Evolutionary conservation across 2,797 vertebrate genomes (phyloP).

Genomic region (Callimico goeldii): DNA sequence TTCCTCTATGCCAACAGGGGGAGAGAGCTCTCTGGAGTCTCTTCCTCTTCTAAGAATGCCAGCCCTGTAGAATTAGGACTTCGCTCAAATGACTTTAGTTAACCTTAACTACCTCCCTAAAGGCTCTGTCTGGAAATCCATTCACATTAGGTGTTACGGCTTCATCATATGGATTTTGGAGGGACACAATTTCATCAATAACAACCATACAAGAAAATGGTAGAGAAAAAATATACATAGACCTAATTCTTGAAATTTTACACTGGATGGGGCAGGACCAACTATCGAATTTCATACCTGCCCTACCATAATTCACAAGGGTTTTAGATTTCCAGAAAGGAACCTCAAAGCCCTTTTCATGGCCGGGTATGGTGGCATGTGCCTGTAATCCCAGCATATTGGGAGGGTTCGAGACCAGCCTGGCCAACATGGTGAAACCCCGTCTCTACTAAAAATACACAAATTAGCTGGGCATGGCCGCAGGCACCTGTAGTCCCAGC

Average conservation of each 20-base stretch:
- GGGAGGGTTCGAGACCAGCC: no score
- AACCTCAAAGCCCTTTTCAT: no score
- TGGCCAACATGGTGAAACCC: no score
- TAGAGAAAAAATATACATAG: neutral
- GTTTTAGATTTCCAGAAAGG: no score
- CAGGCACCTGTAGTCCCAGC: no score
- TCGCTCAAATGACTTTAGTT: neutral
- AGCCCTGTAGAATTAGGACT: neutral
- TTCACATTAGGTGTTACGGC: neutral
- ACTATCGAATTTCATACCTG: no score
- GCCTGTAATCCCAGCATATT: no score
- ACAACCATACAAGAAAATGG: neutral
- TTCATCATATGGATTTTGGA: neutral
- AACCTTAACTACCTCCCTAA: neutral
- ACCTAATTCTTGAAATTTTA: slow-evolving; percentile 2
- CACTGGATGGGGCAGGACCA: neutral
- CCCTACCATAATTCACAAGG: no score
- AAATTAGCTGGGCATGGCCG: no score
- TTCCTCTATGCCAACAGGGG: neutral
- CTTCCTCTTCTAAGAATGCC: neutral
- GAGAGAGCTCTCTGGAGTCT: neutral
- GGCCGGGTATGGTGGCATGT: fast-evolving
- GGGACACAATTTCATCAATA: neutral
- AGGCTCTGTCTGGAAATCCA: neutral
- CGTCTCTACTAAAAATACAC: no score